Base-by-base conservation (phyloP, 1,140 invertebrate species). In the Centruroides sculpturatus region DNA sequence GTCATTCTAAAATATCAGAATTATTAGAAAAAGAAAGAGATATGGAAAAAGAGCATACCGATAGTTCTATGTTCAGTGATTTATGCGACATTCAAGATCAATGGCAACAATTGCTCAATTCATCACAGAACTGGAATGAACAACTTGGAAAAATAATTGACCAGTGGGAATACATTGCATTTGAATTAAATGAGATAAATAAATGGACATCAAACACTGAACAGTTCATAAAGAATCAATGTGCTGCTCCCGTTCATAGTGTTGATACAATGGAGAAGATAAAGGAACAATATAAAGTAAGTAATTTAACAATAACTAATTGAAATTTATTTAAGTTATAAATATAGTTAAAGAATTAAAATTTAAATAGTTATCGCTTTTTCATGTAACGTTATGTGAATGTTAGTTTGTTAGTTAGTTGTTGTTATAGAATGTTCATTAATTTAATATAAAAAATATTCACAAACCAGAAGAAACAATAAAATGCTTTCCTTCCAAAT, bases 81-180 rank as follows among this genome's bases (percentile, higher is more conserved):
- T 53, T 66, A 13, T 34, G 13, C n/a, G 52, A 59, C n/a, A 7
- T 63, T 5, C 59, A 64, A 50, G 53, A 62, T 48, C 56, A 60
- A 6, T 62, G 62, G 59, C 54, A 57, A 36, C 47, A 53, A 5
- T 50, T 66, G 13, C 51, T 55, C 35, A 55, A 64, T 13, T 59
- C 59, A 13, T 50, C 64, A n/a, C 55, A 64, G 13, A 49, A 36
- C 47, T 66, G 62, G 65, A 53, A 61, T 7, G 51, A 59, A 35
- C 55, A 86, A 74, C 71, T 89, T 56, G 85, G 92, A 64, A 85
- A 84, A 72, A 74, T 93, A 10, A 83, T 89, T 8, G 75, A 74
- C 5, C 83, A 82, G 34, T 96, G 89, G 89, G 81, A 85, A 59
- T 82, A 82, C 3, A 85, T 92, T 65, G 69, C 70, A 41, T 64